Evolutionary conservation across 2,888 invertebrate genomes (phyloP).

Genomic region (Magallana nippona): DNA sequence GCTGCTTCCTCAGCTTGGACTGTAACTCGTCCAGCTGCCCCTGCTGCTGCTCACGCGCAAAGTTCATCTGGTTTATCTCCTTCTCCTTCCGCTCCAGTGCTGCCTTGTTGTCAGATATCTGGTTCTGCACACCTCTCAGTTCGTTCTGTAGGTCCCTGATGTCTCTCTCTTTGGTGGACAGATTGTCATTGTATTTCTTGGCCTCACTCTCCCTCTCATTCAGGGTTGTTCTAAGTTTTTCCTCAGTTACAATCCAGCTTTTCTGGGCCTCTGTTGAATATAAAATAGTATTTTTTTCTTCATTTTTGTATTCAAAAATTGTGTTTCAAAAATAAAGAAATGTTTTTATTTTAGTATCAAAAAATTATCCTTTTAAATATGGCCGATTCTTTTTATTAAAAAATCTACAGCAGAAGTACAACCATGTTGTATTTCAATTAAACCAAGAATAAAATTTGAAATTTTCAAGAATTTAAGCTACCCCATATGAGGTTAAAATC

Average conservation of each 20-base stretch:
- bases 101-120: slow-evolving; percentile 56
- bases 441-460: too few relatives aligned
- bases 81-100: slow-evolving; percentile 61
- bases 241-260: slow-evolving; percentile 47
- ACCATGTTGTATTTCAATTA: too few relatives aligned
- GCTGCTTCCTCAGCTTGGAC: slow-evolving; percentile 50
- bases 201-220: slow-evolving; percentile 49
- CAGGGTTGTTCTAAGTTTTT: slow-evolving; percentile 48
- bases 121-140: slow-evolving; percentile 46
- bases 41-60: slow-evolving; percentile 37
- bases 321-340: too few relatives aligned
- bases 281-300: background rate
- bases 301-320: too few relatives aligned
- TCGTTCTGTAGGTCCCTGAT: slow-evolving; percentile 48
- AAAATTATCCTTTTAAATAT: too few relatives aligned
- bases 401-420: too few relatives aligned
- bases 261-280: slow-evolving; percentile 46
- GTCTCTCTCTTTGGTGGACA: slow-evolving; percentile 48
- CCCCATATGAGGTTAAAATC: too few relatives aligned
- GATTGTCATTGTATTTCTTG: slow-evolving; percentile 47
- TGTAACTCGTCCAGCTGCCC: slow-evolving; percentile 47
- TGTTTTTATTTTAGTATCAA: too few relatives aligned
- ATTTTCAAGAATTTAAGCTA: too few relatives aligned
- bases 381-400: too few relatives aligned
- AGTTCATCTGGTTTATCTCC: slow-evolving; percentile 56